A percentile compares a stretch with the other conserved stretches of the same genome.
Conservation (phyloP, 2,888 invertebrate species). For the Eulithis testata region DNA sequence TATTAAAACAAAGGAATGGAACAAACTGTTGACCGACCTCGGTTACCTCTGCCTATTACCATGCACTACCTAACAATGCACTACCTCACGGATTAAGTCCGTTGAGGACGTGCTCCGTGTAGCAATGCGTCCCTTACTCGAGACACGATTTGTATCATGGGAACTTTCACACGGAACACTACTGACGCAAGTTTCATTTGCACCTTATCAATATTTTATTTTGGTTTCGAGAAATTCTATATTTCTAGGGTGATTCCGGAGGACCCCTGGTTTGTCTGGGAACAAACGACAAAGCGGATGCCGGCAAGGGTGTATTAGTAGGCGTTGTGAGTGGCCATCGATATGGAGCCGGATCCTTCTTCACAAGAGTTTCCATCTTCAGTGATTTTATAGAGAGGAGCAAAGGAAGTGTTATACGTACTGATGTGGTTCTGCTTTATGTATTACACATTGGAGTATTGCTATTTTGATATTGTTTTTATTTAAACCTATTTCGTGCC, state of each 20-base stretch:
- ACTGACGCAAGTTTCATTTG: too few relatives aligned
- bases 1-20: too few relatives aligned
- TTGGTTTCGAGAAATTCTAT: too few relatives aligned
- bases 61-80: too few relatives aligned
- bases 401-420: not conserved
- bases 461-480: conserved; percentile 56
- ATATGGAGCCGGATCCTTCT: conserved; percentile 33
- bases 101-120: too few relatives aligned
- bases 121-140: too few relatives aligned
- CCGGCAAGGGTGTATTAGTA: conserved; percentile 52
- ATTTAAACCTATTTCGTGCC: not conserved
- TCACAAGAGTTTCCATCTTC: conserved; percentile 52
- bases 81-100: too few relatives aligned
- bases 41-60: too few relatives aligned
- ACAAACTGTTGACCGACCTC: too few relatives aligned
- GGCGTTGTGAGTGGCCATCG: conserved; percentile 43
- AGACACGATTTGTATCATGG: too few relatives aligned
- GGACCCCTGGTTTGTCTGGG: conserved; percentile 63
- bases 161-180: too few relatives aligned
- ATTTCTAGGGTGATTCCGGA: conserved; percentile 67
- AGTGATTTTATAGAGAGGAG: conserved; percentile 28
- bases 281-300: conserved; percentile 54
- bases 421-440: conserved; percentile 16
- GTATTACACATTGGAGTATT: conserved; percentile 48
- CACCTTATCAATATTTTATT: too few relatives aligned